These are phyloP conservation scores for Panagrolaimus sp. DNA, from an alignment of 1,140 invertebrate species.

Conservation along the genomic window DNA sequence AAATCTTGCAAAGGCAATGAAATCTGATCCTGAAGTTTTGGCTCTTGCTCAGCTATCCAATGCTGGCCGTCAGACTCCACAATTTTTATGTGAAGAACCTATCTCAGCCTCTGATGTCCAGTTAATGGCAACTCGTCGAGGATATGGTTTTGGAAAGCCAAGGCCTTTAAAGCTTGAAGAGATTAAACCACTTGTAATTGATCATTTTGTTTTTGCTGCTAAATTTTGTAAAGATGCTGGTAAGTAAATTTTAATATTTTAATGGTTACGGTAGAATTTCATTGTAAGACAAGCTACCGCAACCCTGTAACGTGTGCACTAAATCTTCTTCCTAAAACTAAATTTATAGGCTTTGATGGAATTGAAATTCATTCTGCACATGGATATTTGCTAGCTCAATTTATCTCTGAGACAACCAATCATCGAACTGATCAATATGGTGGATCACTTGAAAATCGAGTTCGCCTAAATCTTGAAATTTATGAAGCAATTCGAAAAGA, in stretches of 20 bases:
- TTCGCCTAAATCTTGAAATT: slow-evolving; percentile 43
- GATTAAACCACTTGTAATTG: slow-evolving; percentile 24
- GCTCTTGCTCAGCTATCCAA: slow-evolving; percentile 19
- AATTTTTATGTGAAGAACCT: slow-evolving; percentile 20
- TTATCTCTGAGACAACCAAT: slow-evolving; percentile 50
- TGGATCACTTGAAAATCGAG: slow-evolving; percentile 42
- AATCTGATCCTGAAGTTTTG: slow-evolving; percentile 24
- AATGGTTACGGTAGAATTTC: too few relatives aligned
- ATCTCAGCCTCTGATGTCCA: slow-evolving; percentile 35
- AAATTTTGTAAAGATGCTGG: slow-evolving; percentile 24
- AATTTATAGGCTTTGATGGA: slow-evolving; percentile 35
- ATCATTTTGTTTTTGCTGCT: slow-evolving; percentile 25
- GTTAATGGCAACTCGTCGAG: neutral
- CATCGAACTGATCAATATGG: slow-evolving; percentile 50
- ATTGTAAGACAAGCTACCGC: too few relatives aligned
- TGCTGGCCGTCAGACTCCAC: slow-evolving; percentile 30
- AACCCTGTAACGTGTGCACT: too few relatives aligned
- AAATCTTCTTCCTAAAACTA: too few relatives aligned
- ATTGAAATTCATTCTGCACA: slow-evolving; percentile 51
- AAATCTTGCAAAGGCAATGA: slow-evolving; percentile 27
- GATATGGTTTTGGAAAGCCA: slow-evolving; percentile 21
- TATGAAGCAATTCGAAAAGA: slow-evolving; percentile 36
- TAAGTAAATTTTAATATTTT: neutral
- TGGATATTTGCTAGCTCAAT: slow-evolving; percentile 52
- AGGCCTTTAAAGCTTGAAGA: slow-evolving; percentile 18